Percentiles rank a stretch among this genome's conserved stretches.
These are phyloP conservation scores for Mungos mungo DNA, from an alignment of 2,113 vertebrate species.

Conservation along the genomic window DNA sequence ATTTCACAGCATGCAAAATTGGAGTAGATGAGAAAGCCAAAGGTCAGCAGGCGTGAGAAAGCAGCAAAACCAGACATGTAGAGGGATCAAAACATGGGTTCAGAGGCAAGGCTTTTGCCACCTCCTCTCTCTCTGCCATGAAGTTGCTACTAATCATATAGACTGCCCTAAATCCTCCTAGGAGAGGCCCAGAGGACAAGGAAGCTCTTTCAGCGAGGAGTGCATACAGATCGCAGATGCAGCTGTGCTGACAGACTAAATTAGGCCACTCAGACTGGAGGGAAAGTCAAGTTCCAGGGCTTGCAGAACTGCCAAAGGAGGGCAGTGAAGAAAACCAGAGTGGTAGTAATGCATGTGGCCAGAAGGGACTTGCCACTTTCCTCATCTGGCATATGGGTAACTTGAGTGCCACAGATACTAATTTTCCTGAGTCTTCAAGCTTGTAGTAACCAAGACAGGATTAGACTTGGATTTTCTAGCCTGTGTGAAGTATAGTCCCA, in stretches of 20 bases:
- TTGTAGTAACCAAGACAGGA: not conserved
- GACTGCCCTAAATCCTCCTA: not conserved
- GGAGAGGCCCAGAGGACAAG: not conserved
- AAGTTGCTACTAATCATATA: not conserved
- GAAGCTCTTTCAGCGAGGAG: not conserved
- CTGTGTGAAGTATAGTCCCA: not conserved
- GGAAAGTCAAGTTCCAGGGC: not conserved
- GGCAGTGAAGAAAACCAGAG: not conserved
- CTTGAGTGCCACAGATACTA: not conserved
- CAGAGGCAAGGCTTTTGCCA: slow-evolving; percentile 19
- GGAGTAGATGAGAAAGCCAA: not conserved
- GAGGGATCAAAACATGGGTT: not conserved
- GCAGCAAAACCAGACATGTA: not conserved
- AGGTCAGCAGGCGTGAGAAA: not conserved
- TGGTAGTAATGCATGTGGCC: not conserved
- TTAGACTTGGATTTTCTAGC: not conserved
- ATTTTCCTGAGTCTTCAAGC: not conserved
- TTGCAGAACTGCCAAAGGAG: not conserved
- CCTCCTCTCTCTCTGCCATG: not conserved
- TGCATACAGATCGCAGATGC: not conserved
- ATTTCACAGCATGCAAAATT: not conserved
- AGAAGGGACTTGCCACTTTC: not conserved
- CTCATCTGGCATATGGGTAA: not conserved
- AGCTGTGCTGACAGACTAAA: not conserved
- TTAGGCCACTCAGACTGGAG: not conserved